Evolutionary conservation across 2,797 vertebrate species (phyloP).

Genomic region (Myotis vivesi): DNA sequence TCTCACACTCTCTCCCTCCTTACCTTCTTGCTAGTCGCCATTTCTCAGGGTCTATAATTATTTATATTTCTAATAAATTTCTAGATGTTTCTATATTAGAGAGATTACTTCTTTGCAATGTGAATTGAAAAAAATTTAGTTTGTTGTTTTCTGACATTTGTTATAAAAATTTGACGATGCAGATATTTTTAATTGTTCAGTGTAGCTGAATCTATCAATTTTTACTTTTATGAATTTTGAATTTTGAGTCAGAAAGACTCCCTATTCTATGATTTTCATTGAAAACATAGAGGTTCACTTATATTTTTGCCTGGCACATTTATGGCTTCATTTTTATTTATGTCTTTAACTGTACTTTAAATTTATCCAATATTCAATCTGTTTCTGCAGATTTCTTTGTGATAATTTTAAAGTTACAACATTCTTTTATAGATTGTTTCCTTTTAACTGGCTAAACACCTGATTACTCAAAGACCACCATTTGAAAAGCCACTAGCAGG

Average conservation of each 20-base stretch:
- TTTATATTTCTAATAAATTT: not conserved
- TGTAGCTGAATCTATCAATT: not conserved
- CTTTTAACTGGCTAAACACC: not conserved
- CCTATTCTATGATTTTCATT: not conserved
- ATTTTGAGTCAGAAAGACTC: not conserved
- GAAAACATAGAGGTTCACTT: not conserved
- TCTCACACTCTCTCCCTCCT: too few relatives aligned
- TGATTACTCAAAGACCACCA: not conserved
- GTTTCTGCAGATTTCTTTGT: slow-evolving; percentile 3
- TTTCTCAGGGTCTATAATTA: too few relatives aligned
- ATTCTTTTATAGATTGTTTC: not conserved
- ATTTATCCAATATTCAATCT: not conserved
- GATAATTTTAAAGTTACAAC: not conserved
- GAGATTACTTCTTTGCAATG: not conserved
- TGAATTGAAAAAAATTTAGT: not conserved
- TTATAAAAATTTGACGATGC: not conserved
- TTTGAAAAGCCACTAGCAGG: not conserved
- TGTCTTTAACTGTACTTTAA: not conserved
- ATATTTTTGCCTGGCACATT: not conserved
- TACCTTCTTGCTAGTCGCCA: too few relatives aligned
- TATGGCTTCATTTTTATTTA: not conserved
- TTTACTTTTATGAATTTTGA: not conserved
- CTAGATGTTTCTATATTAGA: not conserved
- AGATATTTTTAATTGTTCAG: not conserved
- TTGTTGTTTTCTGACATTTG: not conserved